phyloP scores from a whole-genome alignment of 2,888 invertebrate species.

The Cosmia pyralina region DNA sequence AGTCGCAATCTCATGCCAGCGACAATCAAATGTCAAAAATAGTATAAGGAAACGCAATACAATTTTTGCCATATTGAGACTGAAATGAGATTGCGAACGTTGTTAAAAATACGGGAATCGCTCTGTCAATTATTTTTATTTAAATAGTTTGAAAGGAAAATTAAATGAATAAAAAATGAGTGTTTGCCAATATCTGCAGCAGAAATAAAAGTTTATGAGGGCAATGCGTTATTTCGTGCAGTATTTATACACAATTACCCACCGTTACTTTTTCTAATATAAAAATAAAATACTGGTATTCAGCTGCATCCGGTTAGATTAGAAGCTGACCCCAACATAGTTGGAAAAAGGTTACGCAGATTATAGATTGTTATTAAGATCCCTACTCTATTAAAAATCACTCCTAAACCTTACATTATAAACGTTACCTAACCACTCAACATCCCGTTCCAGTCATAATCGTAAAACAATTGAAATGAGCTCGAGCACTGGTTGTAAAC shows the following conservation, averaged over 20 bases:
- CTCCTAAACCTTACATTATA: not conserved
- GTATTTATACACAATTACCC: not conserved
- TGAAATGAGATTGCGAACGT: too few species aligned
- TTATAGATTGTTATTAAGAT: not conserved
- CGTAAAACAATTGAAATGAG: slow-evolving; percentile 50
- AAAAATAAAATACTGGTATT: not conserved
- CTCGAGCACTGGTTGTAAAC: slow-evolving; percentile 41
- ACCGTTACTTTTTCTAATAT: slow-evolving; percentile 7
- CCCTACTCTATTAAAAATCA: slow-evolving; percentile 7
- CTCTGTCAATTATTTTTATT: too few species aligned
- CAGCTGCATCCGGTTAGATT: too few species aligned
- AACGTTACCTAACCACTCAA: not conserved
- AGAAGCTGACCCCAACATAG: too few species aligned
- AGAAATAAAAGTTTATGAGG: slow-evolving; percentile 20
- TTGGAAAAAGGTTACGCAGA: too few species aligned
- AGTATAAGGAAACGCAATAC: too few species aligned
- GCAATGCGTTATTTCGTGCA: not conserved
- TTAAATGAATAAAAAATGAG: not conserved
- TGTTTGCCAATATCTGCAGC: slow-evolving; percentile 2
- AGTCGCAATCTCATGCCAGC: too few species aligned
- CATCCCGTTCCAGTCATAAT: slow-evolving; percentile 21
- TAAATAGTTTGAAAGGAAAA: too few species aligned
- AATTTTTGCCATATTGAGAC: too few species aligned
- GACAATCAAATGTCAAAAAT: too few species aligned
- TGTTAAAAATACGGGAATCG: too few species aligned